These are phyloP conservation scores for Oreortyx pictus DNA, from an alignment of 2,797 vertebrate species.

Conservation along the genomic window DNA sequence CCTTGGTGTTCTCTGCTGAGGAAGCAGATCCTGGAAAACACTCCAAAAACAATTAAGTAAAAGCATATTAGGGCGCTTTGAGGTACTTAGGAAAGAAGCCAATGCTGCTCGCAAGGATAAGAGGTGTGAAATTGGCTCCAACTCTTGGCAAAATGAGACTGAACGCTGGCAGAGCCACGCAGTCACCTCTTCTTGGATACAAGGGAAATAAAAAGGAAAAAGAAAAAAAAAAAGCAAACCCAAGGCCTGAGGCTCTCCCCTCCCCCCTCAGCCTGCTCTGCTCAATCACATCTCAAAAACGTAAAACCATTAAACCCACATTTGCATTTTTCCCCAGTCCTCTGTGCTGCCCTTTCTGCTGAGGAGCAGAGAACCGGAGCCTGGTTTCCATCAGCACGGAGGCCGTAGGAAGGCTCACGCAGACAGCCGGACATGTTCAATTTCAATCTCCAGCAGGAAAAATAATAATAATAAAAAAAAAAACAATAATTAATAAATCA, in stretches of 20 bases:
- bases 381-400: slow-evolving; percentile 64
- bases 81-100: background rate
- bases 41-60: background rate
- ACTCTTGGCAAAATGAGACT: background rate
- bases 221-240: background rate
- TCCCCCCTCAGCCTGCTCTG: background rate
- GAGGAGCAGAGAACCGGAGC: background rate
- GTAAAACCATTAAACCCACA: slow-evolving; percentile 53
- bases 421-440: slow-evolving; percentile 37
- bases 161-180: background rate
- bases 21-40: background rate
- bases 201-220: background rate
- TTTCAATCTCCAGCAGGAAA: slow-evolving; percentile 37
- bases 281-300: background rate
- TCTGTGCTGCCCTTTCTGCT: slow-evolving; percentile 43
- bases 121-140: background rate
- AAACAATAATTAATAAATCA: background rate
- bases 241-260: background rate
- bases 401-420: background rate
- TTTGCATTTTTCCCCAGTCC: slow-evolving; percentile 25
- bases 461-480: background rate
- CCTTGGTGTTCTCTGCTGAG: background rate
- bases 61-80: background rate
- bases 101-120: background rate
- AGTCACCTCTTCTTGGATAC: background rate